Conservation (phyloP, 1,140 invertebrate genomes). For the Cryptotermes secundus region DNA sequence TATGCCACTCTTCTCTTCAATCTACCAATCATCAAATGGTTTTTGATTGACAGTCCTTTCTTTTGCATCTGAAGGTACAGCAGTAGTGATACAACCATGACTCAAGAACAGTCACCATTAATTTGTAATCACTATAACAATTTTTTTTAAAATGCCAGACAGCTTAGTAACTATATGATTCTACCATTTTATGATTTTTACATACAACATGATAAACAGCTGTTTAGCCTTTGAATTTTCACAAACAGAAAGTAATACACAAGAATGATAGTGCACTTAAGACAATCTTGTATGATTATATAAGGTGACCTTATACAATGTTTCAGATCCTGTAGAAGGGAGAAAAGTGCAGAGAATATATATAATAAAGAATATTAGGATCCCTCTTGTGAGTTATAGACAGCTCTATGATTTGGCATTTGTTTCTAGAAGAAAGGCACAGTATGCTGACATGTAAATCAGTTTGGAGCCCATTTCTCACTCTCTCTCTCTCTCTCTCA, state of each 20-base stretch:
- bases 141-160: not conserved
- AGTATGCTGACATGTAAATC: not conserved
- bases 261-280: not conserved
- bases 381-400: not conserved
- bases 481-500: slow-evolving; percentile 15
- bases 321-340: not conserved
- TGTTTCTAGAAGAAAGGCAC: slow-evolving; percentile 4
- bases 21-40: too few relatives aligned
- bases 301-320: not conserved
- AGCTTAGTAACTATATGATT: not conserved
- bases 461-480: not conserved
- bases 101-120: too few relatives aligned
- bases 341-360: not conserved
- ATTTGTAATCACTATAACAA: too few relatives aligned
- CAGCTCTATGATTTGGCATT: not conserved
- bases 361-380: not conserved
- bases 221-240: not conserved
- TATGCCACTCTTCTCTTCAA: not conserved
- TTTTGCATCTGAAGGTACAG: too few relatives aligned
- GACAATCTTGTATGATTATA: not conserved
- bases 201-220: not conserved
- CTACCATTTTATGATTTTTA: not conserved
- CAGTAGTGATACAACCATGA: too few relatives aligned
- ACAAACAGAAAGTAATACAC: not conserved
- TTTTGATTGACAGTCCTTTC: too few relatives aligned